Evolutionary conservation across 35 echinoderm and acorn worm genomes (phyloP), one percentile per base, ranked within the genome.

Genomic region (Heliocidaris erythrogramma): DNA sequence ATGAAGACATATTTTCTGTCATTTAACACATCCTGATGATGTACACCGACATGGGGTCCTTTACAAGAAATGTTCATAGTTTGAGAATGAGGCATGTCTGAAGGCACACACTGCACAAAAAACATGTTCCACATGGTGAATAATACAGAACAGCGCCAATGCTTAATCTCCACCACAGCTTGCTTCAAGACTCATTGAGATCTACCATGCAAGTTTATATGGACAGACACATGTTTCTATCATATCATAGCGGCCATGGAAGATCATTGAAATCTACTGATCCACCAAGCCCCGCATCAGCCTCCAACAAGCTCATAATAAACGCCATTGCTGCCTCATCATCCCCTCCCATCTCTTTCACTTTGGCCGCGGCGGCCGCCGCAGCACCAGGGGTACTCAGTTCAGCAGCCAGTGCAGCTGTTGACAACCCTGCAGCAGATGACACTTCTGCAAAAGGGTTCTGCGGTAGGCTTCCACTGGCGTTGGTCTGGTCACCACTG

Each of bases 251-350:
- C 0, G 98, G 98, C 98, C 98, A 99, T 5, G 98, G 98, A 49
- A 99, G 88, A 49, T 97, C 96, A 21, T 92, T 97, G 24, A 99
- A 95, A 85, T 99, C 98, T 47, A 99, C 98, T 0, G 98, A 92
- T 5, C 98, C 98, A 4, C 98, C 98, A 7, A 99, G 96, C 35
- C 98, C 98, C 0, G 96, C 98, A 93, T 97, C 96, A 10, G 98
- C 98, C 49, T 99, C 96, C 21, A 99, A 84, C 1, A 99, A 85
- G 60, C 96, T 99, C 98, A 99, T 99, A 48, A 99, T 99, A 48
- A 99, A 97, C 0, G 98, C 96, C 98, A 99, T 99, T 0, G 97
- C 97, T 21, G 97, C 97, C 59, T 99, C 98, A 60, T 99, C 96
- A 48, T 97, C 96, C 32, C 94, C 93, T 52, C 95, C 96, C 24